Evolutionary conservation across 2,888 invertebrate genomes (phyloP).

Genomic region (Cantharis rustica): DNA sequence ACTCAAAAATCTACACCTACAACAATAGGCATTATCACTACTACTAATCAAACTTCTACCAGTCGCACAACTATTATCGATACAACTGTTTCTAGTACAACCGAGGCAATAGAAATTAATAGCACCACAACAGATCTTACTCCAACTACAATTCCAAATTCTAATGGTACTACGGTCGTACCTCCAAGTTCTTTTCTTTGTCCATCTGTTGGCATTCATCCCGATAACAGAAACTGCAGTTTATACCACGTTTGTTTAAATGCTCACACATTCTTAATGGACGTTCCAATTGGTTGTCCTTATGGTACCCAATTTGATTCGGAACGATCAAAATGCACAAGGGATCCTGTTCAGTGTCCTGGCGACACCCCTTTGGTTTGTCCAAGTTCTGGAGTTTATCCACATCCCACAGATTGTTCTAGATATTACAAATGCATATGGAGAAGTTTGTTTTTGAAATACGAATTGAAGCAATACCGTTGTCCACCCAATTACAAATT

Average conservation of each 20-base stretch:
- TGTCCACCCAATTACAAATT: conserved; percentile 55
- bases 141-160: not conserved
- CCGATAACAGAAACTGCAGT: conserved; percentile 41
- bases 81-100: not conserved
- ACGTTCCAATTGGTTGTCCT: conserved; percentile 41
- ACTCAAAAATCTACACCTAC: not conserved
- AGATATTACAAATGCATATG: conserved; percentile 62
- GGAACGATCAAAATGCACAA: conserved; percentile 39
- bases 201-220: conserved; percentile 39
- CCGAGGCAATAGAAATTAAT: not conserved
- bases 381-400: conserved; percentile 55
- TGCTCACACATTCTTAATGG: conserved; percentile 29
- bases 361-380: conserved; percentile 41
- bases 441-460: conserved; percentile 58
- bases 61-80: not conserved
- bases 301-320: conserved; percentile 40
- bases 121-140: not conserved
- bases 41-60: too few species aligned
- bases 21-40: not conserved
- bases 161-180: not conserved
- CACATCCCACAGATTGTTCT: conserved; percentile 58
- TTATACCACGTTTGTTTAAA: conserved; percentile 45
- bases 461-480: conserved; percentile 58
- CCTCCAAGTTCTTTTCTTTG: conserved; percentile 37
- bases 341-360: conserved; percentile 46